phyloP scores from a whole-genome alignment of 2,888 invertebrate genomes.

The Lydus trimaculatus region DNA sequence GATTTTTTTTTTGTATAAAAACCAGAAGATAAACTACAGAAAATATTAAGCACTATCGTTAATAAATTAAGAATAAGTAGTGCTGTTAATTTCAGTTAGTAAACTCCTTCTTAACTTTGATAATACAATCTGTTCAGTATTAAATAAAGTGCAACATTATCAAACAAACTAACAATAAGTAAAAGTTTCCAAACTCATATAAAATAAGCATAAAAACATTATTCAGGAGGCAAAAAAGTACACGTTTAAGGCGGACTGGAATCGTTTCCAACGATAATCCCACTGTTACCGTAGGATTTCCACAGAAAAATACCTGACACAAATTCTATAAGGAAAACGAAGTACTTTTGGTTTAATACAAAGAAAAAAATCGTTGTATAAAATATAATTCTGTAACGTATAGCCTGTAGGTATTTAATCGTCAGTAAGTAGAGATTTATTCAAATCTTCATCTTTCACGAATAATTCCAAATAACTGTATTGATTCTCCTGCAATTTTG shows the following conservation, averaged over 20 bases:
- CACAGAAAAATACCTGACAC: background rate
- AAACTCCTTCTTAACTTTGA: too few species aligned
- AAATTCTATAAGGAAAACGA: background rate
- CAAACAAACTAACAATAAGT: background rate
- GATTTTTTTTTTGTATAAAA: too few species aligned
- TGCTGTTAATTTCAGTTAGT: too few species aligned
- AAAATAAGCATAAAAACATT: conserved; percentile 28
- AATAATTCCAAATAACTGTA: too few species aligned
- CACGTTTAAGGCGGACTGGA: conserved; percentile 13
- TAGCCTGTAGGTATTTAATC: background rate
- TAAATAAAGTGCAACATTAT: too few species aligned
- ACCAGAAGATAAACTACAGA: too few species aligned
- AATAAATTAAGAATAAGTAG: too few species aligned
- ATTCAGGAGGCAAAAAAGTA: conserved; percentile 17
- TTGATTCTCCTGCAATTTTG: too few species aligned
- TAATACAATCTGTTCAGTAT: too few species aligned
- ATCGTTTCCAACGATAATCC: conserved; percentile 27
- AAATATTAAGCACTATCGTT: too few species aligned
- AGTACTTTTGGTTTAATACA: background rate
- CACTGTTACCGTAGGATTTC: conserved; percentile 16
- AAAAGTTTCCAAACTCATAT: conserved; percentile 23
- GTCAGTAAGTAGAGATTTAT: too few species aligned
- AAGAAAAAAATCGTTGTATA: background rate
- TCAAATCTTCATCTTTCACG: too few species aligned
- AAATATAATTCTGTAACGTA: background rate